Conservation (phyloP, 1,140 invertebrate genomes). For the Pteromalus puparum region DNA sequence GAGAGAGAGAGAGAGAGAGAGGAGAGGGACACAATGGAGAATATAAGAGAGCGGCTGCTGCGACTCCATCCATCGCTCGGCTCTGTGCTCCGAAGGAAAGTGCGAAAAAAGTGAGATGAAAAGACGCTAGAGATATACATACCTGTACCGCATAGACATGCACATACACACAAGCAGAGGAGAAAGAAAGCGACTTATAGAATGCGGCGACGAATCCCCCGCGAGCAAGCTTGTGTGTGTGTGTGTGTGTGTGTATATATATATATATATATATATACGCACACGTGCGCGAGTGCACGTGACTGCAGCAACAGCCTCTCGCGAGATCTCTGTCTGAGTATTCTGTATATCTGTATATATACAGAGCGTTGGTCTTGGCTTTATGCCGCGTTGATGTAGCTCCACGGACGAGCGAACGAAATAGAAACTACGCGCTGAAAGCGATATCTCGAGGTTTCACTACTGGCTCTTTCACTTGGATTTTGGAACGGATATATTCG, state of each 20-base stretch:
- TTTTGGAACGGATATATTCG: slow-evolving; percentile 12
- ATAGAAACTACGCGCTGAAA: slow-evolving; percentile 31
- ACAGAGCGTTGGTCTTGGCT: neutral
- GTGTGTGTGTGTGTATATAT: too few species aligned
- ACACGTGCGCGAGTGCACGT: slow-evolving; percentile 42
- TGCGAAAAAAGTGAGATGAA: slow-evolving; percentile 23
- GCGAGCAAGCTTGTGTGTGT: neutral
- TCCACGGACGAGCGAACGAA: neutral
- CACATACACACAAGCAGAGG: too few species aligned
- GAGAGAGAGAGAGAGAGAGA: too few species aligned
- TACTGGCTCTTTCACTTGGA: slow-evolving; percentile 33
- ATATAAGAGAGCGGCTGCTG: neutral
- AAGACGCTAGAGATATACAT: neutral
- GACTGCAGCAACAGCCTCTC: slow-evolving; percentile 20
- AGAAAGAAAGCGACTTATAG: slow-evolving; percentile 40
- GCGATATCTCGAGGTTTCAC: too few species aligned
- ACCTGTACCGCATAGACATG: too few species aligned
- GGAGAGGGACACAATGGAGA: slow-evolving; percentile 21
- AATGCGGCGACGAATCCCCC: slow-evolving; percentile 53
- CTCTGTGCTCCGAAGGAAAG: slow-evolving; percentile 4
- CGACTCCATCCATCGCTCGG: neutral
- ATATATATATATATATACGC: too few species aligned
- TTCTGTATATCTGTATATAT: neutral
- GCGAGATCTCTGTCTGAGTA: neutral
- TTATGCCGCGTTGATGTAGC: neutral